Conservation (phyloP, 2,888 invertebrate genomes). For the Pecten maximus region DNA sequence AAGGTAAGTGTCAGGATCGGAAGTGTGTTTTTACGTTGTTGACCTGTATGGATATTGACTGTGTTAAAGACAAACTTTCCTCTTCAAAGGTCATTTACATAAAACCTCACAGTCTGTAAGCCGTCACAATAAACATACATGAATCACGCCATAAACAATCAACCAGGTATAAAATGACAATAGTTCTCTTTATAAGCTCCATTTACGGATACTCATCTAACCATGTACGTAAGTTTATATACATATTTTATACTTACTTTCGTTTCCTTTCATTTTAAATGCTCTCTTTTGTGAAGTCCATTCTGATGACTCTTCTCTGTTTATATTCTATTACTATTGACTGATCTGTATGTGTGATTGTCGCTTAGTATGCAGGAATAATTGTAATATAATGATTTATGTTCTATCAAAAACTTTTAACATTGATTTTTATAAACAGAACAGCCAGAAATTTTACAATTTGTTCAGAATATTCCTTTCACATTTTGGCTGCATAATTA, state of each 20-base stretch:
- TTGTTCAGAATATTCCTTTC: too few species aligned
- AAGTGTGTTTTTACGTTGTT: not conserved
- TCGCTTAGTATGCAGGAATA: too few species aligned
- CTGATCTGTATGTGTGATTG: too few species aligned
- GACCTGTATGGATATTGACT: not conserved
- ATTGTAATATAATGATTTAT: too few species aligned
- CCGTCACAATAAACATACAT: constrained; percentile 19
- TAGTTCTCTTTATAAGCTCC: not conserved
- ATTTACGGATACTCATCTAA: not conserved
- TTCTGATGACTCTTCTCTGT: not conserved
- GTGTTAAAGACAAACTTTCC: not conserved
- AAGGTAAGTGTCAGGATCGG: not conserved
- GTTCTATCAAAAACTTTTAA: too few species aligned
- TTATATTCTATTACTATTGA: not conserved
- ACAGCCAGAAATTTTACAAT: too few species aligned
- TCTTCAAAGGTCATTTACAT: not conserved
- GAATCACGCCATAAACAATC: constrained; percentile 20
- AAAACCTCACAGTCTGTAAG: not conserved
- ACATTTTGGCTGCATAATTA: too few species aligned
- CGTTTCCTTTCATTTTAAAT: not conserved
- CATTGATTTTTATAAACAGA: too few species aligned
- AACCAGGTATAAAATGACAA: not conserved
- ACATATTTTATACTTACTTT: not conserved
- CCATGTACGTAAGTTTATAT: not conserved
- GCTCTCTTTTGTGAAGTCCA: not conserved